phyloP scores from a whole-genome alignment of 2,888 invertebrate genomes.

The Campaea margaritaria region DNA sequence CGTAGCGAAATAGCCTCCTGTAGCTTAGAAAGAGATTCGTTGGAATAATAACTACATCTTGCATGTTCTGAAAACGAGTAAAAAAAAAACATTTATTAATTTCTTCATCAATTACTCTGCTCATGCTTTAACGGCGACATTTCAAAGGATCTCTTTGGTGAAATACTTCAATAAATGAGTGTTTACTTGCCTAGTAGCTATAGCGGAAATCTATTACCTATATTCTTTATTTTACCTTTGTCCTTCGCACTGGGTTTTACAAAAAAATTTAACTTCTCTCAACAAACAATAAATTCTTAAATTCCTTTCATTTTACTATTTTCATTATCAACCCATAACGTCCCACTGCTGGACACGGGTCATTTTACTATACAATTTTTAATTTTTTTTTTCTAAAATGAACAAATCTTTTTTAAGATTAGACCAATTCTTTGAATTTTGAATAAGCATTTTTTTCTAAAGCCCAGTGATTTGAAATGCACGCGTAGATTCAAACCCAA shows the following conservation, averaged over 20 bases:
- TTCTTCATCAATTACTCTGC: slow-evolving; percentile 22
- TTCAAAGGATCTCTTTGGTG: slow-evolving; percentile 77
- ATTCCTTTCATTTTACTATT: too few relatives aligned
- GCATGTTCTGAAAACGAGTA: slow-evolving; percentile 14
- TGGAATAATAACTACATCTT: slow-evolving; percentile 57
- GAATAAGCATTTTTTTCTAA: slow-evolving; percentile 67
- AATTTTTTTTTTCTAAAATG: too few relatives aligned
- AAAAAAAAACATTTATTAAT: slow-evolving; percentile 33
- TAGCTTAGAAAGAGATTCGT: slow-evolving; percentile 80
- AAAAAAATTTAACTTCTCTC: slow-evolving; percentile 34
- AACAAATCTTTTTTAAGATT: too few relatives aligned
- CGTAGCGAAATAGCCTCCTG: slow-evolving; percentile 73
- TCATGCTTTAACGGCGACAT: slow-evolving; percentile 47
- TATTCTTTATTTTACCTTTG: slow-evolving; percentile 70
- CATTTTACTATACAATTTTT: too few relatives aligned
- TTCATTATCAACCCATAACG: too few relatives aligned
- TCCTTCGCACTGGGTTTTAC: slow-evolving; percentile 73
- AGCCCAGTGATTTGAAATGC: slow-evolving; percentile 67
- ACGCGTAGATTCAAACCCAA: slow-evolving; percentile 72
- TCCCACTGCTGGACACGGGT: too few relatives aligned
- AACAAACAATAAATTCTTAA: too few relatives aligned
- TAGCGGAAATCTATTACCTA: slow-evolving; percentile 74
- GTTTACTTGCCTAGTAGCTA: slow-evolving; percentile 85
- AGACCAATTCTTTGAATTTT: too few relatives aligned
- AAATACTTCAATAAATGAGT: slow-evolving; percentile 60